Evolutionary conservation across 2,888 invertebrate species (phyloP), one percentile per base, ranked within the genome.

Genomic region (Sarcophaga variegata): DNA sequence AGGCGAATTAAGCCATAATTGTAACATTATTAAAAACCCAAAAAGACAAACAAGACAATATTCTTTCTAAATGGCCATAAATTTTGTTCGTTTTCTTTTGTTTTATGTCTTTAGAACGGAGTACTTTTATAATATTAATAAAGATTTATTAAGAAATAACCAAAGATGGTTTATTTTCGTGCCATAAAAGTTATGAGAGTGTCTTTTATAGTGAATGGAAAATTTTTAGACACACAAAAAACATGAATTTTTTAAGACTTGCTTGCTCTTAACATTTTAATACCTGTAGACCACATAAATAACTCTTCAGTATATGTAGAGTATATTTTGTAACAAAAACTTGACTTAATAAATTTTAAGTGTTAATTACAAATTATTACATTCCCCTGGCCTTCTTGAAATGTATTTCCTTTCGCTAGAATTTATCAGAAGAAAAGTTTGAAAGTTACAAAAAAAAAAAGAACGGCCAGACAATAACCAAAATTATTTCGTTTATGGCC

Each of bases 311-410:
- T 22, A 22, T 22, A 22, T 5, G 17, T 2, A 5, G n/a, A 17
- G n/a, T 25, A 37, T 12, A 22, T 67, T 79, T 66, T 45, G 49
- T 78, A 54, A 54, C 62, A 25, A 37, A 20, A 77, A 77, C 6
- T 74, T 78, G 60, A 63, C 62, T 63, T 67, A 83, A 83, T 83
- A 83, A 78, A 83, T 83, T 83, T 83, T 83, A 78, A 83, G 54
- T 67, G 83, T 67, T 83, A 83, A 83, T 83, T 83, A 62, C 74
- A 12, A 79, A 79, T 83, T 54, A 54, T 79, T 45, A 20, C 63
- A n/a, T 59, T 66, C 45, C n/a, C 3, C 60, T 54, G 12, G 27
- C 2, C 14, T 54, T 12, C n/a, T 25, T 10, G 45, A 47, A 69
- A 69, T 22, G 4, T 37, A 37, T 20, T 17, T 20, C 45, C 11